These are phyloP conservation scores for Napeogenes sylphis DNA, from an alignment of 2,888 invertebrate species.

Conservation along the genomic window DNA sequence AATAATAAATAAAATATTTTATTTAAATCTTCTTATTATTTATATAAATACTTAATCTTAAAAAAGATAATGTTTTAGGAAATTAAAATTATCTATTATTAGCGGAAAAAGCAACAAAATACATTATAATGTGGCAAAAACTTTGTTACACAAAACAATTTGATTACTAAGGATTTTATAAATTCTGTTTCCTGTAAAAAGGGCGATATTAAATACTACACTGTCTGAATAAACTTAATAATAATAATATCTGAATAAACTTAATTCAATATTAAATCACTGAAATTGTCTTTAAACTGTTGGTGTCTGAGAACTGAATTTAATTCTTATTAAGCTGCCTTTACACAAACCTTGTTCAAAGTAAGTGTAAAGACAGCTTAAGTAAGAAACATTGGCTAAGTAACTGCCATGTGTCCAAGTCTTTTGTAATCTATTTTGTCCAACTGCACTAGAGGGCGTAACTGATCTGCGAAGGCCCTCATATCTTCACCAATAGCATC, in stretches of 20 bases:
- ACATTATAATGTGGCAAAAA: no score
- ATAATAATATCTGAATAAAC: not conserved
- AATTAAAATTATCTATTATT: slow-evolving; percentile 1
- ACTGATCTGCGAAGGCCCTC: slow-evolving; percentile 95
- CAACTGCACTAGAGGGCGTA: slow-evolving; percentile 92
- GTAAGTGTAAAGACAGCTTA: slow-evolving; percentile 21
- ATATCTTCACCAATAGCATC: slow-evolving; percentile 98
- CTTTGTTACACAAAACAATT: no score
- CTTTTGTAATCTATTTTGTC: slow-evolving; percentile 95
- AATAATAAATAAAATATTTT: slow-evolving; percentile 18
- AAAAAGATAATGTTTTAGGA: no score
- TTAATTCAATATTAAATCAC: slow-evolving; percentile 3
- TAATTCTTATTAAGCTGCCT: slow-evolving; percentile 13
- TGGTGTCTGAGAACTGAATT: not conserved
- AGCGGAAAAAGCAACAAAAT: no score
- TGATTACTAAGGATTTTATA: no score
- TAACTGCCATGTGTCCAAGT: slow-evolving; percentile 70
- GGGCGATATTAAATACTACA: not conserved
- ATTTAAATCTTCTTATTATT: slow-evolving; percentile 1
- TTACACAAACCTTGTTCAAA: not conserved
- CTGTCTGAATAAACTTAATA: not conserved
- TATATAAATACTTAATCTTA: not conserved
- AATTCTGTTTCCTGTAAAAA: no score
- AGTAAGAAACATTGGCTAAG: slow-evolving; percentile 53
- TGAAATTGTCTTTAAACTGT: slow-evolving; percentile 1